Percentiles rank a stretch among this genome's conserved stretches.
Evolutionary conservation across 2,113 vertebrate genomes (phyloP).

Genomic region (Gallinago jamesoni): DNA sequence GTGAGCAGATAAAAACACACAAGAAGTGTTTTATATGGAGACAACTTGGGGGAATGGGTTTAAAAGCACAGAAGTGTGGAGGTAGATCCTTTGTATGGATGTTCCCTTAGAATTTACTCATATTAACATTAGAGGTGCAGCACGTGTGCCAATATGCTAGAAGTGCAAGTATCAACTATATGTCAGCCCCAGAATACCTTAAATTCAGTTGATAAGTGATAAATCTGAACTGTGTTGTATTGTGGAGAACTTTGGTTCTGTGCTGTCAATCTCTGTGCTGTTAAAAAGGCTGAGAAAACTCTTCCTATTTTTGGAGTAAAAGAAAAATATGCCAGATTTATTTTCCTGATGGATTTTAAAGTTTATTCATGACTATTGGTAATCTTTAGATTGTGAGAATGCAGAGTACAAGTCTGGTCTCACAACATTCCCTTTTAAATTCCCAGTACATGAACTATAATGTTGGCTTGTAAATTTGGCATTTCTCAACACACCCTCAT

Average conservation of each 20-base stretch:
- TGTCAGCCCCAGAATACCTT: neutral
- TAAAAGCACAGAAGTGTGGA: neutral
- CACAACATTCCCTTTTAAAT: neutral
- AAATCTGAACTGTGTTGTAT: neutral
- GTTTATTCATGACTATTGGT: neutral
- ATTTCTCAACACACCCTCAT: neutral
- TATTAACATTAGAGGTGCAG: neutral
- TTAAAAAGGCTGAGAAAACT: neutral
- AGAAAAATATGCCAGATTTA: neutral
- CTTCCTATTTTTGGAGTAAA: neutral
- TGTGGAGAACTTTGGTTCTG: neutral
- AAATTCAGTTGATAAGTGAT: neutral
- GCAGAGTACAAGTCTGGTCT: neutral
- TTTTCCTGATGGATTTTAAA: neutral
- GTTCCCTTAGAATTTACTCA: neutral
- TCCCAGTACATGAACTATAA: neutral
- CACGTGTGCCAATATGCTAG: neutral
- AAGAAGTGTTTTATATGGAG: neutral
- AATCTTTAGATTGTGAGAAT: neutral
- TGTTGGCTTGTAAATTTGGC: neutral
- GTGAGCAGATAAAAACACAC: neutral
- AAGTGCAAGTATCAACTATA: neutral
- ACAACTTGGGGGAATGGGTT: neutral
- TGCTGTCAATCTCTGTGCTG: neutral
- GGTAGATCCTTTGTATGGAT: neutral